Percentiles rank a stretch among this genome's conserved stretches.
phyloP scores from a whole-genome alignment of 2,113 vertebrate species.

The Aptenodytes forsteri region DNA sequence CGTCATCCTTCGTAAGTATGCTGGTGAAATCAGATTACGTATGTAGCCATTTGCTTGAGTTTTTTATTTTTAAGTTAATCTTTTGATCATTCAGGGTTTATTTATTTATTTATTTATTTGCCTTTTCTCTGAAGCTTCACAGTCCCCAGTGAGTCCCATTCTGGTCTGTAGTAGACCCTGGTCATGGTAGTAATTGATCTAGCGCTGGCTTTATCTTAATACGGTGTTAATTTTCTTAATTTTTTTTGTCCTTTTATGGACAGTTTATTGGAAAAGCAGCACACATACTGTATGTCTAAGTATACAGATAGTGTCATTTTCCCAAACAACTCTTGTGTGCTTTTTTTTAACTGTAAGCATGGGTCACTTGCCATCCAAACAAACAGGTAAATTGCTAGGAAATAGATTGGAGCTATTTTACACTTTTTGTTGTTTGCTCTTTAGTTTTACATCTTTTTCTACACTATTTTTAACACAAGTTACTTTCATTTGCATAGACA shows the following conservation, averaged over 20 bases:
- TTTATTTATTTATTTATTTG: constrained; percentile 58
- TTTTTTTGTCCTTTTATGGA: neutral
- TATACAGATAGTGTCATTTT: neutral
- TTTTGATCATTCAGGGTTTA: constrained; percentile 67
- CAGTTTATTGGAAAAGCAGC: neutral
- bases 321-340: neutral
- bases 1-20: constrained; percentile 96
- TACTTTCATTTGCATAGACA: neutral
- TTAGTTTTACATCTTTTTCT: constrained; percentile 5
- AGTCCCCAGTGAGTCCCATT: neutral
- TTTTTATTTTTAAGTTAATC: constrained; percentile 65
- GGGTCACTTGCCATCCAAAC: neutral
- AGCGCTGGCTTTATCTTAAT: neutral
- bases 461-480: neutral
- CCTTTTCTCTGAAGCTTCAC: constrained; percentile 30
- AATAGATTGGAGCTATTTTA: neutral
- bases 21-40: constrained; percentile 70
- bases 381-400: neutral
- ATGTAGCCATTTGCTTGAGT: constrained; percentile 74
- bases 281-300: neutral
- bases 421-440: neutral
- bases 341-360: neutral
- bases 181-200: neutral
- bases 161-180: neutral
- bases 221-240: neutral